Evolutionary conservation across 2,797 vertebrate genomes (phyloP).

Genomic region (Dicrostonyx torquatus): DNA sequence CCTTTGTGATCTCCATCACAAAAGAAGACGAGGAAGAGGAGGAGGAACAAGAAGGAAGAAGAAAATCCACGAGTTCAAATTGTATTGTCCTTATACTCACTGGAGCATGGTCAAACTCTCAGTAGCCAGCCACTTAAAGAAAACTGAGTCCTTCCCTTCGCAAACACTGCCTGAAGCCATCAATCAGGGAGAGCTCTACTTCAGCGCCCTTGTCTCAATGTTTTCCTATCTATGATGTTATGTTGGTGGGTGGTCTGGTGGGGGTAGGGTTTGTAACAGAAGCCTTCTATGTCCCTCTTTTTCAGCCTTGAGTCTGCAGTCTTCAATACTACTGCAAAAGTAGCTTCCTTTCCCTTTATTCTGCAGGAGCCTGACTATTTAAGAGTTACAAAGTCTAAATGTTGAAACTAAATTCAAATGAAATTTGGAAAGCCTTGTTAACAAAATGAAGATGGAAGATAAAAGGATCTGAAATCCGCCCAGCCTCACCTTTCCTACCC

Average conservation of each 20-base stretch:
- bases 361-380: not conserved
- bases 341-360: not conserved
- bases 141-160: not conserved
- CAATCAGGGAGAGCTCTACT: not conserved
- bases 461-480: not conserved
- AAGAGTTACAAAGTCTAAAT: not conserved
- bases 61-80: no score
- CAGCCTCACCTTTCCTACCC: not conserved
- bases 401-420: constrained; percentile 32
- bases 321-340: not conserved
- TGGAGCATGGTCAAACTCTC: not conserved
- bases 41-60: not conserved
- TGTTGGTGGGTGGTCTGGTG: rapidly evolving
- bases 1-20: not conserved
- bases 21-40: not conserved
- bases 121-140: not conserved
- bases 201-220: not conserved
- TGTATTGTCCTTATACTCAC: not conserved
- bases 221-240: not conserved
- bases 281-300: not conserved
- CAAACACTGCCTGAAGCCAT: not conserved
- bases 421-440: not conserved
- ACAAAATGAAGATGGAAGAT: constrained; percentile 5
- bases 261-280: not conserved
- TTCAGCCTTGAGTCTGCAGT: not conserved